Evolutionary conservation across 2,797 vertebrate species (phyloP), one percentile per base, ranked within the genome.

Genomic region (Bovichtus diacanthus): DNA sequence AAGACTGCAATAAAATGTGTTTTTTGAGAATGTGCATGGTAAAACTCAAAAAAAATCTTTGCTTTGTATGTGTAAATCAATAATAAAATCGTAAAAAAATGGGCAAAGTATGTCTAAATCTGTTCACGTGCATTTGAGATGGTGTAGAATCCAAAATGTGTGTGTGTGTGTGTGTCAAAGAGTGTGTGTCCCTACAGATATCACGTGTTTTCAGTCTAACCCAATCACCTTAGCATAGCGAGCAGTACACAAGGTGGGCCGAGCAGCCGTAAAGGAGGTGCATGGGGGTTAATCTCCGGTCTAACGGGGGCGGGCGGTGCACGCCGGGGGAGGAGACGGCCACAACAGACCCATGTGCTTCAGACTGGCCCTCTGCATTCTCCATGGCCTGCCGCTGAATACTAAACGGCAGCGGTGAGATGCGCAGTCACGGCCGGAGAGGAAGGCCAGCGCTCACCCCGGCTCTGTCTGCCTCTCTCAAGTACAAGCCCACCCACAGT

Each of bases 211-310:
- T 62, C 47, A 41, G 36, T 19, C 31, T 64, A 18, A 78, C 62
- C 21, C 49, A 41, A 34, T 80, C 77, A 69, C 81, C 70, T 76
- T 44, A 63, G 47, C 58, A 46, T 59, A 34, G 56, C 46, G 27
- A 84, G 69, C 76, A 81, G 74, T 90, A 91, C 77, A 44, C 56
- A 38, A 59, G 59, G 71, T 19, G 54, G 53, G 53, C 39, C 6
- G 19, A 60, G 41, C 71, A 31, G 63, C 76, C n/a, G n/a, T 54
- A 49, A 63, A 80, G 72, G 80, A 81, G 82, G 82, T 90, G 93
- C 58, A 90, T 89, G 70, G 82, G 94, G 97, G 97, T 96, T 97
- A 98, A 98, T 98, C 97, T 96, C 92, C 83, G 89, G 94, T 93
- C 94, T 95, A 94, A 93, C 92, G 93, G 92, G 90, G 86, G 74